Evolutionary conservation across 2,888 invertebrate species (phyloP).

Genomic region (Epinotia ramella): DNA sequence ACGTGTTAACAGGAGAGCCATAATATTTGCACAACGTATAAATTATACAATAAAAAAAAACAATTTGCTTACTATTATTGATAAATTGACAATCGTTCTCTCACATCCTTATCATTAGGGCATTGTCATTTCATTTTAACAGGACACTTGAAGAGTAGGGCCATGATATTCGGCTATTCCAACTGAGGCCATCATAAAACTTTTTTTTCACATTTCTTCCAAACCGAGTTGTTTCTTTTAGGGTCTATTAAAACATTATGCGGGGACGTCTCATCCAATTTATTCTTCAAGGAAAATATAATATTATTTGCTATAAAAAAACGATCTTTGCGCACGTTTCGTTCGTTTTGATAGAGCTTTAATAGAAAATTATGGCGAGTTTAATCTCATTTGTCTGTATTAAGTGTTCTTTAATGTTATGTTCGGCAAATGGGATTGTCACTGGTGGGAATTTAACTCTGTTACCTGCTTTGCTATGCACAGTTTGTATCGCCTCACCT

Average conservation of each 20-base stretch:
- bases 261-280: slow-evolving; percentile 40
- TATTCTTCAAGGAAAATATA: slow-evolving; percentile 33
- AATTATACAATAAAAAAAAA: too few species aligned
- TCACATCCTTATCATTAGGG: neutral
- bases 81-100: too few species aligned
- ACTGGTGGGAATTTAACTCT: slow-evolving; percentile 14
- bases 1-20: too few species aligned
- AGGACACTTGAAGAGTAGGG: slow-evolving; percentile 7
- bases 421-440: slow-evolving; percentile 16
- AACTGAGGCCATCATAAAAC: slow-evolving; percentile 23
- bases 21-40: too few species aligned
- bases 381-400: slow-evolving; percentile 25
- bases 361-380: slow-evolving; percentile 30
- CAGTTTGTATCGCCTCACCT: neutral
- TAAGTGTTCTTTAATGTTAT: slow-evolving; percentile 20
- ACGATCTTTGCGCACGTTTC: slow-evolving; percentile 32
- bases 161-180: slow-evolving; percentile 30
- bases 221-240: slow-evolving; percentile 38
- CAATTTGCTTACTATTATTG: too few species aligned
- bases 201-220: slow-evolving; percentile 38
- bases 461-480: neutral
- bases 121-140: slow-evolving; percentile 2
- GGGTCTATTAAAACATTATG: slow-evolving; percentile 42
- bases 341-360: slow-evolving; percentile 32
- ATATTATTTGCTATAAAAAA: slow-evolving; percentile 35